These are phyloP conservation scores for Drosophila borborema DNA, from an alignment of 2,888 invertebrate species.

Conservation along the genomic window DNA sequence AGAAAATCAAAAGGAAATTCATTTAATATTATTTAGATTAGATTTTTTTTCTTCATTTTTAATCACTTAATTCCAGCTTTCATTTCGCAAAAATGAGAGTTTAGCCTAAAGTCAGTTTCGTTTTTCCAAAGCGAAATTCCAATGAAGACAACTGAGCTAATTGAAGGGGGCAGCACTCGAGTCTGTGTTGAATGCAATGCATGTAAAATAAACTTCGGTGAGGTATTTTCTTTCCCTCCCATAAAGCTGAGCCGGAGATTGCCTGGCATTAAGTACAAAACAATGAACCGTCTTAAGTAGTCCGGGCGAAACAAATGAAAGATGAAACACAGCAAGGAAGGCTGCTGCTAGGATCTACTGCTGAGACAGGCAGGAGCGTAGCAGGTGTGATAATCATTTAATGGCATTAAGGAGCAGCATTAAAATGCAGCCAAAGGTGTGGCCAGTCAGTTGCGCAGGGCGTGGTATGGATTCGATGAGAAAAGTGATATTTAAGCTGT, in stretches of 20 bases:
- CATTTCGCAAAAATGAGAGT: not conserved
- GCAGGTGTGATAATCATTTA: conserved; percentile 78
- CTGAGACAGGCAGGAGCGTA: conserved; percentile 9
- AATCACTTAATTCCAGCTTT: too few relatives aligned
- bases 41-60: too few relatives aligned
- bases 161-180: conserved; percentile 3
- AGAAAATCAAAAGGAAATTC: too few relatives aligned
- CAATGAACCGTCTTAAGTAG: conserved; percentile 59
- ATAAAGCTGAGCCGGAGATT: conserved; percentile 11
- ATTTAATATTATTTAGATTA: too few relatives aligned
- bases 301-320: conserved; percentile 57
- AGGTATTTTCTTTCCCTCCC: too few relatives aligned
- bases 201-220: conserved; percentile 4
- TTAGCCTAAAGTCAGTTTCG: not conserved
- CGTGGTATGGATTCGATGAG: conserved; percentile 20
- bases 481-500: conserved; percentile 64
- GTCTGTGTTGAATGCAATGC: not conserved
- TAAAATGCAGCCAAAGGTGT: conserved; percentile 62
- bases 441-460: conserved; percentile 14
- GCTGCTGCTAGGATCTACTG: conserved; percentile 7
- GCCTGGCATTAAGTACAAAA: conserved; percentile 29
- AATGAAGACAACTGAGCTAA: conserved; percentile 10
- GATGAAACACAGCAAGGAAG: conserved; percentile 21
- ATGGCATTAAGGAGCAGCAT: conserved; percentile 70
- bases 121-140: not conserved